Evolutionary conservation across 2,888 invertebrate species (phyloP).

Genomic region (Scaptomyza parva): DNA sequence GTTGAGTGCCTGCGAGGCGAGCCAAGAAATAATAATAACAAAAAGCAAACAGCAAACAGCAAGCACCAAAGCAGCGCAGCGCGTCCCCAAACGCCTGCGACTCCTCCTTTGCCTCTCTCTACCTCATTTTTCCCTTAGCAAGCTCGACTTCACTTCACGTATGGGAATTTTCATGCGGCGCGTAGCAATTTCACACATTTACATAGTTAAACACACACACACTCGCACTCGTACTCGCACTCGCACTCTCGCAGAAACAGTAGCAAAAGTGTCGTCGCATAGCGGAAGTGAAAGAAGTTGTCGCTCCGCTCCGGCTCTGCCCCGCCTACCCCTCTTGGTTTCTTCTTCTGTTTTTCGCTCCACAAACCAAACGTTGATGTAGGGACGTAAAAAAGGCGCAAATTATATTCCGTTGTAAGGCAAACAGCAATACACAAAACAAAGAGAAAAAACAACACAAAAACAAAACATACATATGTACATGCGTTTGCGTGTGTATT

Average conservation of each 20-base stretch:
- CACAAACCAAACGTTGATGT: conserved; percentile 25
- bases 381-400: conserved; percentile 62
- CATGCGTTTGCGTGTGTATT: conserved; percentile 12
- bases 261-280: conserved; percentile 71
- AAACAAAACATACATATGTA: conserved; percentile 31
- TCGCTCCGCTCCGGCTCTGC: conserved; percentile 46
- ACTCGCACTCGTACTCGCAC: conserved; percentile 2
- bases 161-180: conserved; percentile 76
- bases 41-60: conserved; percentile 66
- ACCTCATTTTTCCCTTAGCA: conserved; percentile 1
- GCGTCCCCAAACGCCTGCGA: conserved; percentile 19
- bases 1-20: conserved; percentile 66
- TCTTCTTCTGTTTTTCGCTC: background rate
- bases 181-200: conserved; percentile 81
- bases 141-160: conserved; percentile 42
- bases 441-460: conserved; percentile 6
- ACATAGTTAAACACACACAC: conserved; percentile 73
- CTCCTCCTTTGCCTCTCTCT: background rate
- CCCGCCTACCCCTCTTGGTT: background rate
- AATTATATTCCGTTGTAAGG: conserved; percentile 77
- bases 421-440: conserved; percentile 56
- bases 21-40: conserved; percentile 74
- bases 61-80: conserved; percentile 12
- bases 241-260: conserved; percentile 13
- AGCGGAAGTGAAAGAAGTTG: conserved; percentile 78